Base-by-base conservation (phyloP, 2,888 invertebrate genomes). In the Polymixis flavicincta region DNA sequence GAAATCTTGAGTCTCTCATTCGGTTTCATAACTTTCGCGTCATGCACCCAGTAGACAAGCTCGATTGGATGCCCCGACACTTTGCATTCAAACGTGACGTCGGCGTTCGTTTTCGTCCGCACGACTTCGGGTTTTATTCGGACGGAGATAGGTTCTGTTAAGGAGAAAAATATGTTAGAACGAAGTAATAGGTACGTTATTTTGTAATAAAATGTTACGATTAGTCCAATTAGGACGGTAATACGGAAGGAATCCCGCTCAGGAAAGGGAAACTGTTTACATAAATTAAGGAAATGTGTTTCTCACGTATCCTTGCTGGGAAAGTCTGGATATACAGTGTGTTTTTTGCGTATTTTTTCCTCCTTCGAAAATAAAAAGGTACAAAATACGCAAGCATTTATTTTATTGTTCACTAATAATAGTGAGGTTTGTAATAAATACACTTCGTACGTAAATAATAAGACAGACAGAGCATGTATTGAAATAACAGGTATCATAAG, bases 11-110 rank as follows among this genome's bases (percentile, higher is more conserved):
- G 93, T 83, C 97, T 97, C 86, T 97, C 97, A 87, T 97, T 97
- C 71, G 97, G 93, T 76, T 97, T 96, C 75, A 98, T 94, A 80
- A 97, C 96, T 88, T 96, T 97, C 54, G 98, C 98, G 92, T 99
- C 97, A 93, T 98, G 98, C 90, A 98, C 97, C 99, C 99, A 99
- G 90, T 97, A 97, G 76, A 98, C 97, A 87, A 97, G 97, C 83
- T 97, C 97, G 80, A 98, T 97, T n/a, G 99, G 99, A 95, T 98
- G 98, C 11, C 99, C 99, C 78, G 97, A 97, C 72, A 98, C 97
- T 91, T 98, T 98, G 94, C 99, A 99, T 92, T 98, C 98, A 92
- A 99, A 98, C 90, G 97, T 97, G 67, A 98, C 98, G 91, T 98
- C 98, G 90, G 98, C 98, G 79, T 98, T 98, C 80, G 98, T 97